Percentiles rank a stretch among this genome's conserved stretches.
Evolutionary conservation across 2,888 invertebrate genomes (phyloP).

Genomic region (Lagria hirta): DNA sequence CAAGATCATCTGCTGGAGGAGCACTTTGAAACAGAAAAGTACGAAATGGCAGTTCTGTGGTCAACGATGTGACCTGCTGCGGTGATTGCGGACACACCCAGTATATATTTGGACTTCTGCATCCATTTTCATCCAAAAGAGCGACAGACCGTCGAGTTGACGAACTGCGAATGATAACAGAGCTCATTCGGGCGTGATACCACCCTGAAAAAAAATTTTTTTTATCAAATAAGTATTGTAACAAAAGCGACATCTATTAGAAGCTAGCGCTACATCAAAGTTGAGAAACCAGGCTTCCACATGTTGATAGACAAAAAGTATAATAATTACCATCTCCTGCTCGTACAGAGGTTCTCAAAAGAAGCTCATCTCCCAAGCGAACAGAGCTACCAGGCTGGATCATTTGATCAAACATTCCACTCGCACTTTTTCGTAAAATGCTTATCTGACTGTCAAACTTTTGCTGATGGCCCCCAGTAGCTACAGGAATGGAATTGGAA

Average conservation of each 20-base stretch:
- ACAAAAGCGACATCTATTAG: background rate
- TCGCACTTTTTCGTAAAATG: conserved; percentile 54
- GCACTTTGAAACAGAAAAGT: conserved; percentile 64
- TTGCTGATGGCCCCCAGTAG: conserved; percentile 59
- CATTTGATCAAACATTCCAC: conserved; percentile 56
- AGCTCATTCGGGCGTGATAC: conserved; percentile 59
- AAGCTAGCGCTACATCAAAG: no score
- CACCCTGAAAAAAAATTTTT: conserved; percentile 48
- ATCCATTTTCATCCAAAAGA: conserved; percentile 55
- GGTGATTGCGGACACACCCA: conserved; percentile 55
- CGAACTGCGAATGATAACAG: conserved; percentile 53
- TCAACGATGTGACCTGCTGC: conserved; percentile 49
- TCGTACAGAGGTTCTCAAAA: conserved; percentile 57
- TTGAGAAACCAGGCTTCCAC: no score
- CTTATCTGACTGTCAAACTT: conserved; percentile 59
- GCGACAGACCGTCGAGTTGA: conserved; percentile 46
- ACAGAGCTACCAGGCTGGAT: conserved; percentile 58
- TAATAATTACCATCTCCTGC: conserved; percentile 59
- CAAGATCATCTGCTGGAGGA: conserved; percentile 60
- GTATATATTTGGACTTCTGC: conserved; percentile 55
- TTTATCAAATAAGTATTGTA: no score
- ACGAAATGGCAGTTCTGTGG: conserved; percentile 53
- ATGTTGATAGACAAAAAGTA: background rate
- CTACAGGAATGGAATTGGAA: conserved; percentile 42
- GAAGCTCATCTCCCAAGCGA: conserved; percentile 60